Percentiles rank a stretch among this genome's conserved stretches.
phyloP scores from a whole-genome alignment of 30 jellyfish, hydroid and myxozoan genomes.

The Chrysaora quinquecirrha region DNA sequence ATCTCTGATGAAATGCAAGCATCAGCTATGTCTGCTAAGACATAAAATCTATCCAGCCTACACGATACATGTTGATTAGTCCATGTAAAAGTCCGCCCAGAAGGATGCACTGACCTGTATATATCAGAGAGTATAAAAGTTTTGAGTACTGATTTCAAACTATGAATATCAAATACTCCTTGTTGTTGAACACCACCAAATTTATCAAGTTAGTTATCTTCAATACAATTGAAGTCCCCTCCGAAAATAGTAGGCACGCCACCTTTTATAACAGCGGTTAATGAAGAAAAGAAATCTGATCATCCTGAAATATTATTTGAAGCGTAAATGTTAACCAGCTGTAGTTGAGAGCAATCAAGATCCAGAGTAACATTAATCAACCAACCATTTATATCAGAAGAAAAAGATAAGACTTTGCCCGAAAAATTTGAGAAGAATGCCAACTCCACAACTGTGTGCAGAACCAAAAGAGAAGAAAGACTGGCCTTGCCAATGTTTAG shows the following conservation, averaged over 20 bases:
- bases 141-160: neutral
- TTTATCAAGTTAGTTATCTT: slow-evolving; percentile 11
- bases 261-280: neutral
- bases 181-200: neutral
- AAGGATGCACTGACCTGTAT: neutral
- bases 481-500: neutral
- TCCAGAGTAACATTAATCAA: neutral
- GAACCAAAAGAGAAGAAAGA: neutral
- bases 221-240: slow-evolving; percentile 33
- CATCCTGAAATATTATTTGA: neutral
- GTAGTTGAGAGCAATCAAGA: neutral
- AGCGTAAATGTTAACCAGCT: slow-evolving; percentile 7
- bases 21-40: neutral
- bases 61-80: neutral
- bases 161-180: neutral
- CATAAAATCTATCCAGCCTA: neutral
- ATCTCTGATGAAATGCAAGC: neutral
- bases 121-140: neutral
- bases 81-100: neutral
- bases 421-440: neutral
- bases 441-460: slow-evolving; percentile 9
- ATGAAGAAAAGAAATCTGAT: neutral
- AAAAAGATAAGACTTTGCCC: neutral
- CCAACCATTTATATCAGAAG: neutral
- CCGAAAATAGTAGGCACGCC: slow-evolving; percentile 2